Evolutionary conservation across 2,113 vertebrate species (phyloP), one percentile per base, ranked within the genome.

Genomic region (Salvelinus sp.): DNA sequence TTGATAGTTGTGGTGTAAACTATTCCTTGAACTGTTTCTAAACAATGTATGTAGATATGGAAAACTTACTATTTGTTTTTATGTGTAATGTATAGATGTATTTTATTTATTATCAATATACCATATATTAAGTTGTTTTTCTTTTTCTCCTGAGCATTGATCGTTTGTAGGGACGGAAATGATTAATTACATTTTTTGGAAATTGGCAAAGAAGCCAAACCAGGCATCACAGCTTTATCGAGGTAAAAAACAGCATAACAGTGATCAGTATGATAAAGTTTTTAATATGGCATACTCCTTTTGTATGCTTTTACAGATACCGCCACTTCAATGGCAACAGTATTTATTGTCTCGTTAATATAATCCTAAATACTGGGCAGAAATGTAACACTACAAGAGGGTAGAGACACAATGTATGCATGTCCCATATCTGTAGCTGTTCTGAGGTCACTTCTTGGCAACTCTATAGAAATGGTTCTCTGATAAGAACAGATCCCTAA

Each of bases 401-500:
- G 57, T 20, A 47, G 1, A 54, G 16, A 23, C n/a, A 74, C 57
- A 27, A 69, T 68, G 47, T 54, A 67, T 22, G 58, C 7, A 23
- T 18, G 16, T 54, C 16, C 50, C 3, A 18, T 18, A 54, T 54
- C 50, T 18, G 14, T 67, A 69, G 33, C 30, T 72, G 60, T 75
- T 23, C 47, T 77, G 73, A 85, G 23, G 73, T 87, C 73, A 83
- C 73, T 74, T 73, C 38, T 44, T 44, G 38, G 9, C 72, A 76
- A 57, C 38, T 47, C 28, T 68, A 82, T 70, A 78, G 71, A 77
- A 22, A 82, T 78, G 73, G 72, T 23, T 79, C 58, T 66, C 71
- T 83, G 57, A 68, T 62, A 69, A 44, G 7, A 44, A 47, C 30
- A 27, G 38, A 12, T 44, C 38, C 60, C 60, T 50, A 47, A 69